Evolutionary conservation across 1,140 invertebrate species (phyloP).

Genomic region (Heliconius nattereri): DNA sequence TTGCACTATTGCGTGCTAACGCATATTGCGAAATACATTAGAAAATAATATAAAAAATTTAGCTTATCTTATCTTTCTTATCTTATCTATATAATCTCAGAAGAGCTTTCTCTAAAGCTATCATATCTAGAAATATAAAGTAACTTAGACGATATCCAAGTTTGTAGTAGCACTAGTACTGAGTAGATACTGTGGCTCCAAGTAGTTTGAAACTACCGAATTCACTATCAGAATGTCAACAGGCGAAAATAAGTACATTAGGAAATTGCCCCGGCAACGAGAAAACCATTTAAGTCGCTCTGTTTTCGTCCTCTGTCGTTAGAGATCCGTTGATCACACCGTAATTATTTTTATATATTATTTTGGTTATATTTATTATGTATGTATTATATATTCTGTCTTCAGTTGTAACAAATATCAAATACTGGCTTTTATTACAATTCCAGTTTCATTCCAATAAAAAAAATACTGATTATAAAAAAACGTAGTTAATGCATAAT

Average conservation of each 20-base stretch:
- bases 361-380: no score
- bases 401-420: no score
- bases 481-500: no score
- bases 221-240: conserved; percentile 58
- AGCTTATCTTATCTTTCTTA: not conserved
- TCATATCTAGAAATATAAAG: conserved; percentile 9
- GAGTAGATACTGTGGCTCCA: conserved; percentile 7
- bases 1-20: no score
- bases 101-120: not conserved
- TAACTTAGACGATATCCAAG: not conserved
- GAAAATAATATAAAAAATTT: no score
- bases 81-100: no score
- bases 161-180: not conserved
- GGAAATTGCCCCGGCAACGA: conserved; percentile 50
- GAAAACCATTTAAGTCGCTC: conserved; percentile 64
- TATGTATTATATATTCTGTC: no score
- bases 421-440: no score
- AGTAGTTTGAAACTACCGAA: conserved; percentile 45
- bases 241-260: conserved; percentile 60
- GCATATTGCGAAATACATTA: no score
- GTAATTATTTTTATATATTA: not conserved
- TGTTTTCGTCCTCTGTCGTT: conserved; percentile 49
- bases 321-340: conserved; percentile 45
- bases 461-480: no score
- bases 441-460: no score